Evolutionary conservation across 1,140 invertebrate species (phyloP).

Genomic region (Micrasema longulum): DNA sequence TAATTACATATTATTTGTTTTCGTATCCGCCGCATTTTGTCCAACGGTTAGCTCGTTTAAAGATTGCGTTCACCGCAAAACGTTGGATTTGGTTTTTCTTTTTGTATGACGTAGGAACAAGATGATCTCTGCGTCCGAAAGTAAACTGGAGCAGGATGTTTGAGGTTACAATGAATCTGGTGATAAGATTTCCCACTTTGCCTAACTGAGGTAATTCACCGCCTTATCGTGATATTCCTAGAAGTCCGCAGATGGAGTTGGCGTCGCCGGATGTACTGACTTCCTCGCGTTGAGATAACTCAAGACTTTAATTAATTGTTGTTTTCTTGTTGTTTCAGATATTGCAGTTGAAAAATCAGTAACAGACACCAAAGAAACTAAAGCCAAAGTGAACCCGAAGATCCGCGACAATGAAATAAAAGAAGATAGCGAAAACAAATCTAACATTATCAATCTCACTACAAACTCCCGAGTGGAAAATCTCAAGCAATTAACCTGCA

Average conservation of each 20-base stretch:
- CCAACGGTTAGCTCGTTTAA: not conserved
- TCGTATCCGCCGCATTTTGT: too few species aligned
- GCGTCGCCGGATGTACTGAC: constrained; percentile 19
- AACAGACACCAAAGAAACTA: constrained; percentile 44
- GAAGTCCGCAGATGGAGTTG: not conserved
- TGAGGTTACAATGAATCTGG: constrained; percentile 6
- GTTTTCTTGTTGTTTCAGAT: constrained; percentile 41
- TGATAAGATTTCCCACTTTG: constrained; percentile 9
- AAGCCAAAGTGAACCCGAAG: constrained; percentile 46
- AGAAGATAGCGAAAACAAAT: constrained; percentile 6
- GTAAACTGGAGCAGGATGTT: constrained; percentile 39
- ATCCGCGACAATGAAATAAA: constrained; percentile 28
- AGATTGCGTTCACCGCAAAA: constrained; percentile 11
- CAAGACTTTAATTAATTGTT: not conserved
- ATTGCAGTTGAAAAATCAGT: constrained; percentile 21
- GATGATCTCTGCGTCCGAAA: constrained; percentile 29
- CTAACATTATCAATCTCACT: not conserved
- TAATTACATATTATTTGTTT: too few species aligned
- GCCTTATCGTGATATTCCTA: constrained; percentile 7
- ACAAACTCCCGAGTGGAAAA: constrained; percentile 6
- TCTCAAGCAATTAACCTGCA: constrained; percentile 27
- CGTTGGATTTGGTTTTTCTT: not conserved
- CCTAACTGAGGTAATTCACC: constrained; percentile 4
- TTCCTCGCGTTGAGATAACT: too few species aligned
- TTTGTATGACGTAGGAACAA: not conserved